A percentile compares a stretch with the other conserved stretches of the same genome.
Conservation (phyloP, 2,797 vertebrate genomes). For the Diplodus puntazzo region DNA sequence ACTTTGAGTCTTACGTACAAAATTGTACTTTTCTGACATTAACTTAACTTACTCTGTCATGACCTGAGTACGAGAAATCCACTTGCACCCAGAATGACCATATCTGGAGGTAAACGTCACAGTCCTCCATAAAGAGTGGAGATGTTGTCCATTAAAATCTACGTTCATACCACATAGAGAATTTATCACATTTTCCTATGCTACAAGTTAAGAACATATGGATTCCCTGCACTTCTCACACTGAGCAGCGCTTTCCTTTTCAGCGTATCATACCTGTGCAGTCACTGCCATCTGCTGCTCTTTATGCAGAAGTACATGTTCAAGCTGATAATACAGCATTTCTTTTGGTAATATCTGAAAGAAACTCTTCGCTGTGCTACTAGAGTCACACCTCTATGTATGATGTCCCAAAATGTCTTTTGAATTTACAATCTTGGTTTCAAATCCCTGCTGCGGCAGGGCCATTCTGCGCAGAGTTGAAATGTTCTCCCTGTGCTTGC, state of each 20-base stretch:
- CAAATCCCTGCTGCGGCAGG: no score
- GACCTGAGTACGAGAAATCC: no score
- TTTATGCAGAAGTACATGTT: not conserved
- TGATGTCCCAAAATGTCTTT: not conserved
- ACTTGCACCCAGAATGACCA: no score
- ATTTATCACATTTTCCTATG: not conserved
- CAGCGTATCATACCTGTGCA: not conserved
- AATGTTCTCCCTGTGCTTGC: no score
- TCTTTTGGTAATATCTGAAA: not conserved
- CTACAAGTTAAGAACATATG: not conserved
- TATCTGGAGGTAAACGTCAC: no score
- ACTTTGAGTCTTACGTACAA: no score
- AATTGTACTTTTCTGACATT: no score
- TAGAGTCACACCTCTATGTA: not conserved
- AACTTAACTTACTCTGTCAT: no score
- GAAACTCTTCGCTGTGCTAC: not conserved
- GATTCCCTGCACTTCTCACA: no score
- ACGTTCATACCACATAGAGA: not conserved
- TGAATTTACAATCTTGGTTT: not conserved
- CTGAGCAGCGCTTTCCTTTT: not conserved
- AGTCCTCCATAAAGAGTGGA: no score
- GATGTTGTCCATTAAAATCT: no score
- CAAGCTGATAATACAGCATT: not conserved
- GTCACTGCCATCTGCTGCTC: constrained; percentile 40
- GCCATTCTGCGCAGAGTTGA: no score